Evolutionary conservation across 2,113 vertebrate species (phyloP).

Genomic region (Plestiodon gilberti): DNA sequence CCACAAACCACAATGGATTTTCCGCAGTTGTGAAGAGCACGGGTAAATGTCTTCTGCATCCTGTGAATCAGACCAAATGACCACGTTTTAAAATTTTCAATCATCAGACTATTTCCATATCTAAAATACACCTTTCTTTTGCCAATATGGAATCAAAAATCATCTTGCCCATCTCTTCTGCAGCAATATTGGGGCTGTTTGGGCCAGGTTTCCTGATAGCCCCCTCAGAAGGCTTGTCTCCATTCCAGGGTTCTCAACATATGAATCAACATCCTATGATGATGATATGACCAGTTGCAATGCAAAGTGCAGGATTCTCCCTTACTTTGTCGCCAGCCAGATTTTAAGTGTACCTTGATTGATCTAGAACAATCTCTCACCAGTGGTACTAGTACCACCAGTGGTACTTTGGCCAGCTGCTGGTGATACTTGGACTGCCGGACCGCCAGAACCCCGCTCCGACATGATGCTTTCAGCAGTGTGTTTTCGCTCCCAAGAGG

Average conservation of each 20-base stretch:
- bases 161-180: background rate
- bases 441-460: too few relatives aligned
- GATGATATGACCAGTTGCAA: background rate
- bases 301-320: background rate
- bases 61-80: background rate
- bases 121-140: background rate
- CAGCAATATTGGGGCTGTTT: background rate
- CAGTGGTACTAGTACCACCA: too few relatives aligned
- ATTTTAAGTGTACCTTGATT: background rate
- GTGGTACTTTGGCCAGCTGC: too few relatives aligned
- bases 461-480: too few relatives aligned
- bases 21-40: background rate
- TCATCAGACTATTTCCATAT: background rate
- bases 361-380: too few relatives aligned
- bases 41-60: background rate
- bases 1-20: background rate
- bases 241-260: background rate
- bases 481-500: too few relatives aligned
- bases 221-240: background rate
- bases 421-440: too few relatives aligned
- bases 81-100: background rate
- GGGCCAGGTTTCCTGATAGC: background rate
- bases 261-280: background rate
- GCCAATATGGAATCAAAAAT: background rate
- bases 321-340: background rate